phyloP scores from a whole-genome alignment of 1,140 invertebrate genomes.

The Heterodera carotae region DNA sequence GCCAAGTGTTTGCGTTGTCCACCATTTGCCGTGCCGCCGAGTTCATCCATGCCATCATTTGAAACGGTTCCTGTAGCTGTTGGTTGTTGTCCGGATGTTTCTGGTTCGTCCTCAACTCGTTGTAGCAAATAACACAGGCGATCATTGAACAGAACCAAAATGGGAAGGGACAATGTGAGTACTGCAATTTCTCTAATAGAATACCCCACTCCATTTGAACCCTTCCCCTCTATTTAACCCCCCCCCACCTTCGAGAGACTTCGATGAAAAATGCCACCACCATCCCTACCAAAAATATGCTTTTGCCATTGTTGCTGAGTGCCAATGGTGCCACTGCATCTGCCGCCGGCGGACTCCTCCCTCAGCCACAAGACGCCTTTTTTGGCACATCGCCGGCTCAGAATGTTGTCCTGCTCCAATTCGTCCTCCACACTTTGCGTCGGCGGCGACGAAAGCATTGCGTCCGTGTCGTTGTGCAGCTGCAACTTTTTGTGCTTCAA shows the following conservation, averaged over 20 bases:
- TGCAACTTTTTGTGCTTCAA: conserved; percentile 67
- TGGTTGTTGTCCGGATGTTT: too few relatives aligned
- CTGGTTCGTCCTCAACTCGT: conserved; percentile 40
- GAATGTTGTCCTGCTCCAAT: conserved; percentile 25
- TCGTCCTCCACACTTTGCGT: conserved; percentile 41
- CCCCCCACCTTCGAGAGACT: too few relatives aligned
- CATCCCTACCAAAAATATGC: conserved; percentile 4
- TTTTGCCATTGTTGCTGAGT: conserved; percentile 8
- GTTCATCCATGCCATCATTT: neutral
- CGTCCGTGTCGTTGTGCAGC: conserved; percentile 51
- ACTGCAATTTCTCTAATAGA: too few relatives aligned
- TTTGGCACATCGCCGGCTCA: conserved; percentile 22
- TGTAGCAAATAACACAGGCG: conserved; percentile 54
- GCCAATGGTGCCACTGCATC: neutral
- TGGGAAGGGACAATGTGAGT: conserved; percentile 30
- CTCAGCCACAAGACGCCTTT: conserved; percentile 24
- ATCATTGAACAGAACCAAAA: conserved; percentile 62
- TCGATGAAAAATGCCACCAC: neutral
- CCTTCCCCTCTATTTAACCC: too few relatives aligned
- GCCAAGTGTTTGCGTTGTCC: neutral
- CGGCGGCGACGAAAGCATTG: conserved; percentile 31
- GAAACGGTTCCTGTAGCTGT: neutral
- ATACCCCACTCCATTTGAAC: too few relatives aligned
- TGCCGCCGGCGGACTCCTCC: neutral
- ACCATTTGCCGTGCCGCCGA: neutral